These are phyloP conservation scores for Apostichopus leukothele DNA, from an alignment of 53 echinoderm and acorn worm species.

Conservation along the genomic window DNA sequence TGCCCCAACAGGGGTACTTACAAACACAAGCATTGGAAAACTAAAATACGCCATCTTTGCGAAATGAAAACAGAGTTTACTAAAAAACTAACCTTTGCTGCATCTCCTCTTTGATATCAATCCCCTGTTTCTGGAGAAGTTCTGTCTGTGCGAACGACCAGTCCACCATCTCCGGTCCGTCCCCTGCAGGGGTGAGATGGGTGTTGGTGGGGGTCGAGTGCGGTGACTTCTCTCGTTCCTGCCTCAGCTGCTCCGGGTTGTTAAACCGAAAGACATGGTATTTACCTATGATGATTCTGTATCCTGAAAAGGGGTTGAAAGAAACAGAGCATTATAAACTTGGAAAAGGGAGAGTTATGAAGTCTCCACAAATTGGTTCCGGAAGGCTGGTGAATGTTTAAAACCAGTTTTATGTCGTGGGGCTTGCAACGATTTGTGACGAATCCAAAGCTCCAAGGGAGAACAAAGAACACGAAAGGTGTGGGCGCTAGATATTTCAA, in stretches of 20 bases:
- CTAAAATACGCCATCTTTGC: too few relatives aligned
- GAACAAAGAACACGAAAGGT: too few relatives aligned
- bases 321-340: too few relatives aligned
- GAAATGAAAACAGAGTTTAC: too few relatives aligned
- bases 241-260: constrained; percentile 86
- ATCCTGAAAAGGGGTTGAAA: constrained; percentile 54
- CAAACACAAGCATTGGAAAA: too few relatives aligned
- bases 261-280: constrained; percentile 98
- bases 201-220: constrained; percentile 37
- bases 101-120: constrained; percentile 98
- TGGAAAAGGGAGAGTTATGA: too few relatives aligned
- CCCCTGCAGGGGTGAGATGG: constrained; percentile 38
- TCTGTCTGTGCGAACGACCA: constrained; percentile 97
- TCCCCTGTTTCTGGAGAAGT: constrained; percentile 92
- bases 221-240: constrained; percentile 72
- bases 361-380: too few relatives aligned
- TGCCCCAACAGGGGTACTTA: too few relatives aligned
- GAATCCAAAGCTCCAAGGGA: not conserved
- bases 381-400: too few relatives aligned
- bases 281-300: constrained; percentile 91
- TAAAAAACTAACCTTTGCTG: constrained; percentile 70
- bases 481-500: too few relatives aligned
- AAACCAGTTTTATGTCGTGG: too few relatives aligned
- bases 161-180: constrained; percentile 55
- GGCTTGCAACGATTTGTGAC: too few relatives aligned